Percentiles rank a stretch among this genome's conserved stretches.
Conservation (phyloP, 2,888 invertebrate species). For the Epirrhoe alternata region DNA sequence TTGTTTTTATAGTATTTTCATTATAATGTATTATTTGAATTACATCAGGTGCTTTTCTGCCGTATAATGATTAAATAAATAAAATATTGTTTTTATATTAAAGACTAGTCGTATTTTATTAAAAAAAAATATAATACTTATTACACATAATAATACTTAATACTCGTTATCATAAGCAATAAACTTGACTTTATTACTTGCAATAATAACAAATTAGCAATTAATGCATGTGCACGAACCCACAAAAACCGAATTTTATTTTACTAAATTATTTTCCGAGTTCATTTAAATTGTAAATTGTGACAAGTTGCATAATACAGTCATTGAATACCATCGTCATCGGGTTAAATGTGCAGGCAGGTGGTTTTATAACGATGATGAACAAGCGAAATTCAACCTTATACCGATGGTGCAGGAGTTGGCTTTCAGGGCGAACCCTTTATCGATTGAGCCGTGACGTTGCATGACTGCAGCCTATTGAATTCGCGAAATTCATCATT, state of each 20-base stretch:
- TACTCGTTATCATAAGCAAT: background rate
- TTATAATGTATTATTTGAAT: no score
- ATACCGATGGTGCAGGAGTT: background rate
- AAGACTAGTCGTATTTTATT: no score
- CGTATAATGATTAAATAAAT: no score
- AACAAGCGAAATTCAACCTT: slow-evolving; percentile 14
- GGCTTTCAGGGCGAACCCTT: slow-evolving; percentile 10
- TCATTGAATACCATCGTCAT: slow-evolving; percentile 34
- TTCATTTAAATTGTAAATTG: slow-evolving; percentile 36
- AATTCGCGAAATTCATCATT: slow-evolving; percentile 26
- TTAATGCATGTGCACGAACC: slow-evolving; percentile 4
- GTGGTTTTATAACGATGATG: slow-evolving; percentile 21
- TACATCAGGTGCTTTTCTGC: no score
- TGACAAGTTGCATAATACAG: slow-evolving; percentile 39
- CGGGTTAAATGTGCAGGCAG: slow-evolving; percentile 35
- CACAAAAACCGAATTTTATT: slow-evolving; percentile 13
- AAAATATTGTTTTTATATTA: no score
- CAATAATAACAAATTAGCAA: slow-evolving; percentile 11
- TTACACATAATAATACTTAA: background rate
- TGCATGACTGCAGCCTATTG: slow-evolving; percentile 30
- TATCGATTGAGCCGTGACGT: slow-evolving; percentile 27
- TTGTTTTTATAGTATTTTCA: no score
- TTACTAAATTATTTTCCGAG: slow-evolving; percentile 19
- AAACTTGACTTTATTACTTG: background rate
- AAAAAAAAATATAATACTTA: no score